Base-by-base conservation (phyloP, 2,888 invertebrate genomes). In the Athetis lepigone region DNA sequence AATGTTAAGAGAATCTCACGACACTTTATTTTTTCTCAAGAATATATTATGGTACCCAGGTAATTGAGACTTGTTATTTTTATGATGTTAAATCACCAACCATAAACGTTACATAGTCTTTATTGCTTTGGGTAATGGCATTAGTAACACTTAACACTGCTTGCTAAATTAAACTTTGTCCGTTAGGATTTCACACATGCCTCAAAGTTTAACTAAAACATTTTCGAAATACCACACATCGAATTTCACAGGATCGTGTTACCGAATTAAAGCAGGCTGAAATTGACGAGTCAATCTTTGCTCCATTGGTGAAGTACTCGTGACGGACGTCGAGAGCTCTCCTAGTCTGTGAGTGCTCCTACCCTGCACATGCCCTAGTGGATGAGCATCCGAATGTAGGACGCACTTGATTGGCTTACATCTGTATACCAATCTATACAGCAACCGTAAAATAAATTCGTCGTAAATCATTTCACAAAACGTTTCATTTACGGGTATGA, bases 301-400 rank as follows among this genome's bases (percentile, higher is more conserved):
- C 62, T 52, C 60, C 19, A 71, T 61, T 61, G 37, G 67, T 43
- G 33, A 43, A 36, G 51, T 56, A 52, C 69, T 68, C 42, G 40
- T 58, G 42, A 39, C 45, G 57, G 77, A 36, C 51, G 55, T 70
- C 7, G 43, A 79, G 71, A 37, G 64, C 56, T 47, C 67, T 75
- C 36, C 45, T 33, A 47, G 47, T 70, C 58, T 55, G 51, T 49
- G 60, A 54, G 54, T 13, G 58, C 21, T 43, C 64, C 46, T 37
- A 61, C 46, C 51, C 51, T 62, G 59, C 62, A 77, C 39, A 46
- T 51, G 68, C 40, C 29, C 43, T 40, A 71, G 19, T 69, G 18
- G 25, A 57, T 23, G 54, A 51, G 19, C 50, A 56, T 21, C 45
- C 33, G 46, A 67, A 71, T 56, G 58, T 63, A 49, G 65, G 60